A percentile compares a stretch with the other conserved stretches of the same genome.
phyloP scores from a whole-genome alignment of 2,113 vertebrate genomes.

The Emydocephalus ijimae region DNA sequence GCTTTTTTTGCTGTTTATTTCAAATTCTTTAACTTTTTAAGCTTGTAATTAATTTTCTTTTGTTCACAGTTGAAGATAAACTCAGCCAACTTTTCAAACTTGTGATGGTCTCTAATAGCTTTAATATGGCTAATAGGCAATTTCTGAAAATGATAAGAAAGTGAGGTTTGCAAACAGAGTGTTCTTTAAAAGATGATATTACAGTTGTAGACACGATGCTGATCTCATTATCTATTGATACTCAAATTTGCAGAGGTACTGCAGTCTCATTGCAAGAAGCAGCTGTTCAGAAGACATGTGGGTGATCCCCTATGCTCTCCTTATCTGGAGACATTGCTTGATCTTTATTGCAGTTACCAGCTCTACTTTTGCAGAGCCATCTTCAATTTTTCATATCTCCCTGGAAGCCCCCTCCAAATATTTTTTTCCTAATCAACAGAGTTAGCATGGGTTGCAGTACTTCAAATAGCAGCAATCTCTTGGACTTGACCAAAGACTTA shows the following conservation, averaged over 20 bases:
- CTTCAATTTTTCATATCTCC: background rate
- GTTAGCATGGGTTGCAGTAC: background rate
- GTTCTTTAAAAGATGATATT: background rate
- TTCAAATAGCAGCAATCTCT: background rate
- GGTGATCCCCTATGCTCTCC: background rate
- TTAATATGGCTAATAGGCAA: background rate
- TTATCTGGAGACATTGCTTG: background rate
- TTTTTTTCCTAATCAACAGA: background rate
- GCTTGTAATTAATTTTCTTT: background rate
- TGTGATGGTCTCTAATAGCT: background rate
- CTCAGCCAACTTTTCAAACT: background rate
- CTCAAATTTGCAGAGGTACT: background rate
- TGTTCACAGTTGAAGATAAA: background rate
- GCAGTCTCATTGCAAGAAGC: background rate
- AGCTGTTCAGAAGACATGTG: background rate
- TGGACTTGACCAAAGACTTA: background rate
- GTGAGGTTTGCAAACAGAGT: background rate
- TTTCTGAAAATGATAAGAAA: background rate
- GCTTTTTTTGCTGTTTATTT: background rate
- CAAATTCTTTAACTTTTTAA: background rate
- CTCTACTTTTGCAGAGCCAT: background rate
- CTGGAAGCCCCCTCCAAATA: background rate
- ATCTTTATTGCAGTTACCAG: background rate
- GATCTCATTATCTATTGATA: background rate
- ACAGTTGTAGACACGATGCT: background rate